Evolutionary conservation across 2,797 vertebrate genomes (phyloP).

Genomic region (Peromyscus nudipes): DNA sequence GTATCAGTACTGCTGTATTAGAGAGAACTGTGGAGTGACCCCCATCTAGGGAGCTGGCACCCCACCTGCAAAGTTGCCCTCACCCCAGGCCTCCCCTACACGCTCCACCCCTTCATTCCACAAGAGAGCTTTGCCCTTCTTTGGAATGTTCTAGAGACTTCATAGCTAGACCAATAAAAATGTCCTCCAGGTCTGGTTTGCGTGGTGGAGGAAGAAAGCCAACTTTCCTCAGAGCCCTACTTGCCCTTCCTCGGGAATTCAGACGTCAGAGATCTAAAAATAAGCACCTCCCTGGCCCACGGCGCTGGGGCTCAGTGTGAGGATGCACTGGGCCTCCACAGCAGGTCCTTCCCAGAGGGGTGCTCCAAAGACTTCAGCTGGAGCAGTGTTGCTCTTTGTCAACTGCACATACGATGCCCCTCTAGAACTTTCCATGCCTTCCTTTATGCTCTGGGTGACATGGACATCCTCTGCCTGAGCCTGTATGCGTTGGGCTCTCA

Average conservation of each 20-base stretch:
- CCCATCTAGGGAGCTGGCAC: conserved; percentile 69
- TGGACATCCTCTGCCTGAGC: not conserved
- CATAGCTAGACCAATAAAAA: conserved; percentile 50
- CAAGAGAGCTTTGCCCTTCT: conserved; percentile 43
- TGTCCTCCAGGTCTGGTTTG: not conserved
- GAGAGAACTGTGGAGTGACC: not conserved
- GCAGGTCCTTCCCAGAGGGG: not conserved
- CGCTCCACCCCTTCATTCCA: not conserved
- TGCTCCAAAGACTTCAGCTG: accelerated
- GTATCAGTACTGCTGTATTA: not conserved
- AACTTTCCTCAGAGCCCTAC: conserved; percentile 56
- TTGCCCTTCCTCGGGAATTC: conserved; percentile 72
- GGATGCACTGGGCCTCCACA: accelerated
- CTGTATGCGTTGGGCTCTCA: accelerated
- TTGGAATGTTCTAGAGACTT: conserved; percentile 67
- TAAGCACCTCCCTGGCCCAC: not conserved
- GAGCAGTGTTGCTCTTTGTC: accelerated
- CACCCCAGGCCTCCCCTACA: accelerated
- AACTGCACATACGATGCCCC: not conserved
- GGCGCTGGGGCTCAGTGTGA: not conserved
- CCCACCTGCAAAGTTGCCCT: not conserved
- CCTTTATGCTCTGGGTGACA: not conserved
- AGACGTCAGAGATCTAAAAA: conserved; percentile 73
- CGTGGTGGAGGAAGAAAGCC: conserved; percentile 57
- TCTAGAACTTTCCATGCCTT: not conserved